These are phyloP conservation scores for Drosophila recens DNA, from an alignment of 2,888 invertebrate species.

Conservation along the genomic window DNA sequence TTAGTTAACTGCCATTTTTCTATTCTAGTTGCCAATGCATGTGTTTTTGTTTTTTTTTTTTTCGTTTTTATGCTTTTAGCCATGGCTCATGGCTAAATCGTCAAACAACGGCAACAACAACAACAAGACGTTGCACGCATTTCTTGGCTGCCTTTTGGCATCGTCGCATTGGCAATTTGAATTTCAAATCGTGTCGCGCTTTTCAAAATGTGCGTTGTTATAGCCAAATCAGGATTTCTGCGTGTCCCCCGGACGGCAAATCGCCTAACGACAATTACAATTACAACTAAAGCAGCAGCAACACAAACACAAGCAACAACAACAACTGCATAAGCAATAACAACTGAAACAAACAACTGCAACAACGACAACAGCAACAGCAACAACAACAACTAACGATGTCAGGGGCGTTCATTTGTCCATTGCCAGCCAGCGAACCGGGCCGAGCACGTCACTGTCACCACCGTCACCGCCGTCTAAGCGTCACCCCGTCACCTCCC, in stretches of 20 bases:
- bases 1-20: constrained; percentile 74
- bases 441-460: constrained; percentile 77
- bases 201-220: constrained; percentile 78
- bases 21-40: constrained; percentile 58
- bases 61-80: constrained; percentile 62
- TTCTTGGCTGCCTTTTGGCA: constrained; percentile 63
- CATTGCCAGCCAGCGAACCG: constrained; percentile 75
- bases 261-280: constrained; percentile 75
- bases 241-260: constrained; percentile 60
- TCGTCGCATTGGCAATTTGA: constrained; percentile 66
- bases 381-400: constrained; percentile 72
- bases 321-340: constrained; percentile 15
- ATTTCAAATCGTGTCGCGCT: constrained; percentile 75
- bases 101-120: constrained; percentile 24
- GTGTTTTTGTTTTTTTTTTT: constrained; percentile 14
- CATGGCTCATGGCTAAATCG: constrained; percentile 73
- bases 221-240: constrained; percentile 80
- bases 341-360: constrained; percentile 37
- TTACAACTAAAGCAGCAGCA: constrained; percentile 64
- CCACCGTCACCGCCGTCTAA: constrained; percentile 60
- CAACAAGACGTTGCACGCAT: constrained; percentile 68
- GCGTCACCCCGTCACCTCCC: constrained; percentile 34
- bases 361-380: constrained; percentile 21
- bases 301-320: constrained; percentile 39
- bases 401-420: constrained; percentile 81